These are phyloP conservation scores for Henricia sp. DNA, from an alignment of 53 echinoderm and acorn worm species.

Conservation along the genomic window DNA sequence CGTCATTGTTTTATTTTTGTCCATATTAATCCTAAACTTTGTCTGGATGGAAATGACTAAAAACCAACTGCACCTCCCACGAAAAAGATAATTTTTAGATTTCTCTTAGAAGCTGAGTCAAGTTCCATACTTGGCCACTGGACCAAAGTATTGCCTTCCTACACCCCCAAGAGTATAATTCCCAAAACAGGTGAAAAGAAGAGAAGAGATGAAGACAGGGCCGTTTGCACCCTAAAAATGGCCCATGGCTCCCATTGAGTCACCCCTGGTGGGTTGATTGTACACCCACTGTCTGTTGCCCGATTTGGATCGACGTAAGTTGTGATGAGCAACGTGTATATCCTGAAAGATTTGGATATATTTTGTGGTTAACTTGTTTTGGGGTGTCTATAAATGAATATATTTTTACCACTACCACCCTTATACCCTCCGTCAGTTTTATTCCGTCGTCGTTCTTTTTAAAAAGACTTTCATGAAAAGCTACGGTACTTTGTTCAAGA, in stretches of 20 bases:
- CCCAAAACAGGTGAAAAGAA: no score
- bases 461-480: no score
- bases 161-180: no score
- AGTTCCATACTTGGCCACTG: background rate
- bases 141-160: no score
- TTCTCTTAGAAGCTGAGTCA: conserved; percentile 36
- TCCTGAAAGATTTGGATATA: no score
- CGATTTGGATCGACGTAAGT: conserved; percentile 34
- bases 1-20: background rate
- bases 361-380: no score
- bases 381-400: no score
- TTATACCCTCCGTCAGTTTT: no score
- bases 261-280: conserved; percentile 35
- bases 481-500: no score
- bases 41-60: conserved; percentile 62
- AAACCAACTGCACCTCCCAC: conserved; percentile 11
- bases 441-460: no score
- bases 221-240: conserved; percentile 42
- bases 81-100: conserved; percentile 21
- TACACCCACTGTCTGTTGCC: conserved; percentile 28
- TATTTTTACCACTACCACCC: no score
- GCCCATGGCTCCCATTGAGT: conserved; percentile 16
- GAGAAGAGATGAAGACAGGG: background rate
- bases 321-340: conserved; percentile 9
- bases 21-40: conserved; percentile 21